Conservation (phyloP, 2,797 vertebrate species). For the Rhynchotus rufescens region DNA sequence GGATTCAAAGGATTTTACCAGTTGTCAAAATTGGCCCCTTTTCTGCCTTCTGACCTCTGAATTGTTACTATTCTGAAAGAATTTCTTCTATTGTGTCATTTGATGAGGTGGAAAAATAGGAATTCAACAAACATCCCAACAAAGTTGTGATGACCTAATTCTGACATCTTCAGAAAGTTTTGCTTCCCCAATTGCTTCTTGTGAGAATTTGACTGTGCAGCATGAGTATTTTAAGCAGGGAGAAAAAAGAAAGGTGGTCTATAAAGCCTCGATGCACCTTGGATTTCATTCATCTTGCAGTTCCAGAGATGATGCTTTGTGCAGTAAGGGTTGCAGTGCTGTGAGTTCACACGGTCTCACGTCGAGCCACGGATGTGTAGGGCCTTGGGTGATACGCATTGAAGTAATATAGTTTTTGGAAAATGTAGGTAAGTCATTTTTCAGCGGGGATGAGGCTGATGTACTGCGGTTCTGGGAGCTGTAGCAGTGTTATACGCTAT, state of each 20-base stretch:
- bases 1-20: conserved; percentile 42
- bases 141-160: conserved; percentile 16
- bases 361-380: background rate
- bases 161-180: background rate
- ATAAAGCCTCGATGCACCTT: background rate
- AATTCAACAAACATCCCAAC: conserved; percentile 46
- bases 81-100: conserved; percentile 3
- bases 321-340: background rate
- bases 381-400: background rate
- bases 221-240: background rate
- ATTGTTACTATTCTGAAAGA: conserved; percentile 46
- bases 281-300: background rate
- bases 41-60: conserved; percentile 30
- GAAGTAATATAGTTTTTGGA: background rate
- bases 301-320: conserved; percentile 1
- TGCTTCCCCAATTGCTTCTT: background rate
- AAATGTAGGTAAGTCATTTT: background rate
- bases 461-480: background rate
- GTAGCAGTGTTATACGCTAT: background rate
- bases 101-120: conserved; percentile 24
- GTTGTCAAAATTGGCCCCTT: background rate
- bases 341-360: background rate
- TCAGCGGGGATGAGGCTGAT: background rate
- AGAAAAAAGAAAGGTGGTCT: background rate
- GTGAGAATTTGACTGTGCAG: conserved; percentile 4